Evolutionary conservation across 2,113 vertebrate genomes (phyloP), one percentile per base, ranked within the genome.

Genomic region (Paedocypris sp.): DNA sequence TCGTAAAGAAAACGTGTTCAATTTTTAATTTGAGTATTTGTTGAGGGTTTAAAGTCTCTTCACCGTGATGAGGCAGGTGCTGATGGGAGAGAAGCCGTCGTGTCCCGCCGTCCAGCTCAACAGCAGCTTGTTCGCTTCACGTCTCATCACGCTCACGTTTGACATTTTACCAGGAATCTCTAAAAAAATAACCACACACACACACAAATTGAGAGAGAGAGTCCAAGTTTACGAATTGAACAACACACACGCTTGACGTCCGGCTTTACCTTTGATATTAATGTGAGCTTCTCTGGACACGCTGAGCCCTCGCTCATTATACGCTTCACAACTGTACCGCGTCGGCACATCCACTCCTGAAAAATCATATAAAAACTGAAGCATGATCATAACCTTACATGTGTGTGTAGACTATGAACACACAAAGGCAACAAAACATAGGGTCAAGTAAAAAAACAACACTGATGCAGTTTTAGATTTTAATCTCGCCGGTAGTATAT

Each of bases 291-390:
- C 90, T 58, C 69, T 89, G 66, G 86, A 95, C 0, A 88, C 88
- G 0, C 86, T 80, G 65, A 98, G 74, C 2, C 94, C 95, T 69
- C 89, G 94, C 0, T 41, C 36, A 49, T 97, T 98, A 75, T 86
- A 74, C 18, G 94, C 95, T 70, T 94, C 93, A 6, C 95, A 98
- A 64, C 90, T 94, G 81, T 92, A 96, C 61, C 79, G 73, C 0
- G 90, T 87, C 0, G 70, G 45, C 62, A 85, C 74, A 0, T 79
- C 73, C 48, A 96, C 80, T 80, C 92, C 95, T 87, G 64, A 1
- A 11, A 54, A 13, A 69, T 9, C 5, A 48, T n/a, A n/a, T n/a
- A 7, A 22, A 20, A 15, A n/a, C 22, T 4, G 20, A 19, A 19
- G 12, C 15, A 33, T 16, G 18, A 16, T 29, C 2, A n/a, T n/a